A percentile compares a stretch with the other conserved stretches of the same genome.
These are phyloP conservation scores for Ispidina picta DNA, from an alignment of 2,797 vertebrate species.

Conservation along the genomic window DNA sequence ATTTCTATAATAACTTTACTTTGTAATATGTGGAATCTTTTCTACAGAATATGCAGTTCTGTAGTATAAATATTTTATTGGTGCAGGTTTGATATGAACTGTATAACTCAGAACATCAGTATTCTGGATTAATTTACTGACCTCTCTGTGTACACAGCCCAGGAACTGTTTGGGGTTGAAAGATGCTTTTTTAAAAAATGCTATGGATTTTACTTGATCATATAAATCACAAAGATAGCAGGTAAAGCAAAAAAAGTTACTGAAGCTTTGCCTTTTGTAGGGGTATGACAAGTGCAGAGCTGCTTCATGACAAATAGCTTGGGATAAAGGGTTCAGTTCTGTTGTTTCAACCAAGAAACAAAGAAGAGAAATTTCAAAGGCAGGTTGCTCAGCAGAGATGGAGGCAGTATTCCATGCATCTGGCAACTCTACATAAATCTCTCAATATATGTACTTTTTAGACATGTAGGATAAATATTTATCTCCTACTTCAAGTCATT, in stretches of 20 bases:
- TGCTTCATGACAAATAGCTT: background rate
- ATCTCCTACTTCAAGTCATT: background rate
- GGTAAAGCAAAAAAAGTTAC: background rate
- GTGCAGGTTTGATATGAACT: background rate
- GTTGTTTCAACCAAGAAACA: background rate
- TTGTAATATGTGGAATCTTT: background rate
- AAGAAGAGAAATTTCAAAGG: background rate
- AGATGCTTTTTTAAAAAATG: background rate
- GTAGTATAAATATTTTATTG: background rate
- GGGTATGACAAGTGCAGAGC: background rate
- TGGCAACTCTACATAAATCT: background rate
- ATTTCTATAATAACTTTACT: background rate
- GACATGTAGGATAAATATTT: background rate
- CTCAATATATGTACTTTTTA: background rate
- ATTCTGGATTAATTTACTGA: background rate
- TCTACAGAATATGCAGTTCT: background rate
- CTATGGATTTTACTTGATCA: background rate
- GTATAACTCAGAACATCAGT: background rate
- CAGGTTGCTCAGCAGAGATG: background rate
- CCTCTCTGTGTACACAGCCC: background rate
- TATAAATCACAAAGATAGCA: background rate
- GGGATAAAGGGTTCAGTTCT: background rate
- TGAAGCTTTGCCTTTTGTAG: background rate
- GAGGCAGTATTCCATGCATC: background rate
- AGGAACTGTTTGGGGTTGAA: background rate